A percentile compares a stretch with the other conserved stretches of the same genome.
Evolutionary conservation across 2,888 invertebrate genomes (phyloP).

Genomic region (Salticus scenicus): DNA sequence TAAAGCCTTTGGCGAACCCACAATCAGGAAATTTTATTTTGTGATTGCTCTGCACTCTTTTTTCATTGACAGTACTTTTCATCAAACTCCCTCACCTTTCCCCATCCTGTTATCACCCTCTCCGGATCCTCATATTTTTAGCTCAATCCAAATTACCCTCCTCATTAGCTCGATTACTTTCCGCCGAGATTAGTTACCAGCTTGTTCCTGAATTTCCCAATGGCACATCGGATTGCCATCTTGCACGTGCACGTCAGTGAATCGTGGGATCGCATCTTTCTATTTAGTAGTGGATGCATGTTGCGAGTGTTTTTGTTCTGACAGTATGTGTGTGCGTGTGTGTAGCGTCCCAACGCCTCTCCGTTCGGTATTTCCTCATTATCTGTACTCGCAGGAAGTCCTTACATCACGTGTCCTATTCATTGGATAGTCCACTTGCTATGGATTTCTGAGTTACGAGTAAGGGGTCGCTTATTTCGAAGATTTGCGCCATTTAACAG

Average conservation of each 20-base stretch:
- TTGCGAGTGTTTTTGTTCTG: slow-evolving; percentile 26
- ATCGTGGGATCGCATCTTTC: background rate
- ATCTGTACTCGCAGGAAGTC: slow-evolving; percentile 54
- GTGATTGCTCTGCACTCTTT: too few species aligned
- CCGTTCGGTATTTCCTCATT: slow-evolving; percentile 47
- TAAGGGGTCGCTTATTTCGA: background rate
- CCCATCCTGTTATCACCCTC: background rate
- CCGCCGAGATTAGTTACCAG: background rate
- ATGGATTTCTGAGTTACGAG: background rate
- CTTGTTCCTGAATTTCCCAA: background rate
- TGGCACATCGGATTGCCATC: slow-evolving; percentile 30
- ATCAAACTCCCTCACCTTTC: too few species aligned
- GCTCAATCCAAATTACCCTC: background rate
- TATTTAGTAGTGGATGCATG: slow-evolving; percentile 12
- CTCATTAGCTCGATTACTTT: background rate
- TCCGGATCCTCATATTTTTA: too few species aligned
- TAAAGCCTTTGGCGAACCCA: too few species aligned
- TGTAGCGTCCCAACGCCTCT: background rate
- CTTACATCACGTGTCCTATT: slow-evolving; percentile 32
- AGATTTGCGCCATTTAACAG: background rate
- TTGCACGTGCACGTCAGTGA: slow-evolving; percentile 34
- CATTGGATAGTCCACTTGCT: background rate
- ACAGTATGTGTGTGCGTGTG: slow-evolving; percentile 1
- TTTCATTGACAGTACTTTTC: too few species aligned
- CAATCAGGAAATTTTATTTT: too few species aligned